phyloP scores from a whole-genome alignment of 2,113 vertebrate genomes.

The Sisor rabdophorus region DNA sequence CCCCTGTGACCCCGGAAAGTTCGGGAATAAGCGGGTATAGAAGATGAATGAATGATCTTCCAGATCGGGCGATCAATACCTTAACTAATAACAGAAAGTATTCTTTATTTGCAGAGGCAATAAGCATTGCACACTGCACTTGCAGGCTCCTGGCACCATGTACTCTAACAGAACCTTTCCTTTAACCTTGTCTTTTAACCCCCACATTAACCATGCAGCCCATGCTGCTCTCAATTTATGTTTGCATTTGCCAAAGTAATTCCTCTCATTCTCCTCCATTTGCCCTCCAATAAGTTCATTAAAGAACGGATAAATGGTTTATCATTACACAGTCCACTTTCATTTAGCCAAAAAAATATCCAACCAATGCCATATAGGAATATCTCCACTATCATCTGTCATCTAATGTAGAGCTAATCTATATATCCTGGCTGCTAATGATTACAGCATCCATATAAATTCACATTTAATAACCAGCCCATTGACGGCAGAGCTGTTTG shows the following conservation, averaged over 20 bases:
- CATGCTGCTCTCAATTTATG: background rate
- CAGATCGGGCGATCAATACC: background rate
- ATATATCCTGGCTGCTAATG: constrained; percentile 19
- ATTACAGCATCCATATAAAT: constrained; percentile 22
- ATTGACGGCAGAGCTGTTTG: background rate
- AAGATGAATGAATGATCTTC: too few relatives aligned
- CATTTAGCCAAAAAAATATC: constrained; percentile 20
- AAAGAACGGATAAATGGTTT: constrained; percentile 36
- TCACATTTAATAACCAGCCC: constrained; percentile 37
- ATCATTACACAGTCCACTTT: constrained; percentile 30
- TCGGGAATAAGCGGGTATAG: too few relatives aligned
- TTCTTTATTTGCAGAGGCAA: background rate
- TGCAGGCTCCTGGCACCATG: background rate
- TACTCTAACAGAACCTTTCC: background rate
- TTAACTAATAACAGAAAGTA: background rate
- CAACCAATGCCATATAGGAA: constrained; percentile 17
- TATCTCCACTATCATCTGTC: constrained; percentile 11
- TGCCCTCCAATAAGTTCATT: constrained; percentile 40
- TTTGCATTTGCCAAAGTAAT: constrained; percentile 14
- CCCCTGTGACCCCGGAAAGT: too few relatives aligned
- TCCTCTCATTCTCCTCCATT: constrained; percentile 31
- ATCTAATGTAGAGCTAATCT: constrained; percentile 12
- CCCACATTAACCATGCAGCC: constrained; percentile 3
- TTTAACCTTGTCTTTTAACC: constrained; percentile 1
- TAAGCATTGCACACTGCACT: background rate